Evolutionary conservation across 1,140 invertebrate genomes (phyloP), one percentile per base, ranked within the genome.

Genomic region (Pseudoatta argentina): DNA sequence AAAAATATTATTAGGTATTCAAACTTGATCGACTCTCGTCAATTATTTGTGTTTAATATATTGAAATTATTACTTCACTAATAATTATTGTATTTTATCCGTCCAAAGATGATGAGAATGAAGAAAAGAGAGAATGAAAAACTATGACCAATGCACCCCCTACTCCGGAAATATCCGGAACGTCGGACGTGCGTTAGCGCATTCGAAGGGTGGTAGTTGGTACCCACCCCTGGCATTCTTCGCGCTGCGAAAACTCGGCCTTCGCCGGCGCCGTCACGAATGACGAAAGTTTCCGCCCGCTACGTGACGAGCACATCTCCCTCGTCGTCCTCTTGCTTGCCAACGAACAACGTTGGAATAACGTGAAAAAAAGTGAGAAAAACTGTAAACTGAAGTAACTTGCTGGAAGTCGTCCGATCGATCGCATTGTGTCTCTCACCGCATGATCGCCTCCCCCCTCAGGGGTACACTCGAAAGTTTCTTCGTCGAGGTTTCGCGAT

Each of bases 381-480:
- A 83, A 83, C 79, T 83, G 69, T 83, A 83, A 83, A 83, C 69
- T 83, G 69, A 83, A 83, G 79, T 75, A 83, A 83, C 79, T 83
- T 55, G 69, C 69, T 75, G 67, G 69, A 83, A 83, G 79, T 83
- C 79, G 79, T 73, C 69, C 44, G 79, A 83, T 83, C 79, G 79
- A 83, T 83, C 79, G 79, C 69, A 83, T 83, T 83, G 69, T 83
- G 79, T 83, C 79, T 83, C 69, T 83, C 79, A 57, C 64, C 69
- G 79, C 79, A 83, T 83, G 79, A 83, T 83, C 79, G 79, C 39
- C 67, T 61, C 69, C 69, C 39, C 51, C 51, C 21, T 34, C 18
- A 8, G 79, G 67, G 69, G 79, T 75, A 75, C 79, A 83, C 69
- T 83, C 79, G 69, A 83, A 83, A 83, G 79, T 83, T 83, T 83